These are phyloP conservation scores for Dasyprocta punctata DNA, from an alignment of 2,113 vertebrate species.

Conservation along the genomic window DNA sequence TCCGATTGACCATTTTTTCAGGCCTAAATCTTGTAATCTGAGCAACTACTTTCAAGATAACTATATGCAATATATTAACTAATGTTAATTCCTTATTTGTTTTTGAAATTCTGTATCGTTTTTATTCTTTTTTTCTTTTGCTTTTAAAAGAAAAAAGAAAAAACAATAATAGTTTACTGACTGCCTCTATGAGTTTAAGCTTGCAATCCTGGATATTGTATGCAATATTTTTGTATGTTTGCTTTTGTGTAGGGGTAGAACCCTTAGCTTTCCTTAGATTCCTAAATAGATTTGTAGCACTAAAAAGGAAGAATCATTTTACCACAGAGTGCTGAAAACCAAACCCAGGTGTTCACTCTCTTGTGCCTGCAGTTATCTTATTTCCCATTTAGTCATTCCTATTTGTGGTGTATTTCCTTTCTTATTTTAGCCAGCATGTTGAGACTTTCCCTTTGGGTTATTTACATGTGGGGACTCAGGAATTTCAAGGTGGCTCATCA, in stretches of 20 bases:
- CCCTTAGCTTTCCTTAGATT: not conserved
- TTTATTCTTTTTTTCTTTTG: too few relatives aligned
- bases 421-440: not conserved
- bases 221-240: not conserved
- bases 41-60: too few relatives aligned
- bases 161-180: not conserved
- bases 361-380: not conserved
- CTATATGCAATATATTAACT: too few relatives aligned
- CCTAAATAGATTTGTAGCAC: not conserved
- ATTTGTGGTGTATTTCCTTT: not conserved
- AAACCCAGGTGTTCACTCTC: not conserved
- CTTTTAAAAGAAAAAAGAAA: too few relatives aligned
- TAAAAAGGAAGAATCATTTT: not conserved
- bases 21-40: too few relatives aligned
- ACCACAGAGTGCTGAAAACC: not conserved
- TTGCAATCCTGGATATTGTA: not conserved
- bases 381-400: not conserved
- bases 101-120: too few relatives aligned
- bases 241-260: not conserved
- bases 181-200: not conserved
- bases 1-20: too few relatives aligned
- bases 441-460: not conserved
- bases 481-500: not conserved
- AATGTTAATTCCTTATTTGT: too few relatives aligned
- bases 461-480: not conserved